A percentile compares a stretch with the other conserved stretches of the same genome.
Evolutionary conservation across 2,888 invertebrate genomes (phyloP).

Genomic region (Plutella xylostella): DNA sequence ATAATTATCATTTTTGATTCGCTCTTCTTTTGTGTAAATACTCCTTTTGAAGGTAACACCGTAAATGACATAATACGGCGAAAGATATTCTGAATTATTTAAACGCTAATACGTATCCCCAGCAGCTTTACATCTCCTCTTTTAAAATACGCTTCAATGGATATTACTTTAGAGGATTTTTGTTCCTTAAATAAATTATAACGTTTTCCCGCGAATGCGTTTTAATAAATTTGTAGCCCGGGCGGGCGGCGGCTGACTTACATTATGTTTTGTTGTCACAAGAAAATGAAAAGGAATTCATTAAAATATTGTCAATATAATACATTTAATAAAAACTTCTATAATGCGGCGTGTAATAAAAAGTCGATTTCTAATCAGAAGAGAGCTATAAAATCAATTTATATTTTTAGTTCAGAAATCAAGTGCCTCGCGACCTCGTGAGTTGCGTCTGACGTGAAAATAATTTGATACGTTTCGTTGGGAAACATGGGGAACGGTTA

Average conservation of each 20-base stretch:
- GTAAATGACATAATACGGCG: conserved; percentile 66
- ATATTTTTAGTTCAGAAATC: not conserved
- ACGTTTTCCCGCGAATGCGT: conserved; percentile 58
- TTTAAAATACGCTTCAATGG: conserved; percentile 57
- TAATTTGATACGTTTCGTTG: conserved; percentile 36
- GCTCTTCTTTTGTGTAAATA: conserved; percentile 68
- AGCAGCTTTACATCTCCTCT: conserved; percentile 28
- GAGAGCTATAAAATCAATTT: not conserved
- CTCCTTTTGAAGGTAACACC: conserved; percentile 59
- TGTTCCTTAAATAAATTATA: conserved; percentile 65
- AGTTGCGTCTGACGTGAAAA: conserved; percentile 54
- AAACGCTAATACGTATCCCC: conserved; percentile 50
- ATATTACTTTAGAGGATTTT: conserved; percentile 65
- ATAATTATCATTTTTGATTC: conserved; percentile 71
- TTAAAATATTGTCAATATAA: no score
- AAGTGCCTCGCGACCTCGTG: conserved; percentile 15
- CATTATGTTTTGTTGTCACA: conserved; percentile 38
- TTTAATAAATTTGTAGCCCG: conserved; percentile 56
- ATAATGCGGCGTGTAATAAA: no score
- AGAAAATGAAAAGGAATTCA: conserved; percentile 46
- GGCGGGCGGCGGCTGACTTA: conserved; percentile 48
- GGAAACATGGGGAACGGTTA: conserved; percentile 24
- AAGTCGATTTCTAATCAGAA: conserved; percentile 29
- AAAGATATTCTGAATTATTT: conserved; percentile 68
- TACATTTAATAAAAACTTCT: no score